phyloP scores from a whole-genome alignment of 2,113 vertebrate species.

The Cebidichthys violaceus region DNA sequence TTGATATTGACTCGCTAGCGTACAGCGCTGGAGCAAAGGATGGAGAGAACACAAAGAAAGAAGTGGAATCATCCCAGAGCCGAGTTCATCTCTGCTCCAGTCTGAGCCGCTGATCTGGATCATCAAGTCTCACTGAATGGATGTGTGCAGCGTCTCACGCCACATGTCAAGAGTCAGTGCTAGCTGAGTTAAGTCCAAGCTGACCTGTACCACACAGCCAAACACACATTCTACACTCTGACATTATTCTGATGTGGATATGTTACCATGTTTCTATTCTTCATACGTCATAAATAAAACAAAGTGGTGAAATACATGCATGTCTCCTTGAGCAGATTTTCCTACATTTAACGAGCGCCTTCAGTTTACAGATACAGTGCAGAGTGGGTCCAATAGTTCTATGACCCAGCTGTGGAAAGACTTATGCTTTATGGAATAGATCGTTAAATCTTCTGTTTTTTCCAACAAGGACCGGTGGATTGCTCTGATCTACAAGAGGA shows the following conservation, averaged over 20 bases:
- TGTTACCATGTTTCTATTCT: neutral
- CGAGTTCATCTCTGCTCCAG: constrained; percentile 44
- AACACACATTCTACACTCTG: neutral
- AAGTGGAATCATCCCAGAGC: constrained; percentile 46
- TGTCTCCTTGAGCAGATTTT: neutral
- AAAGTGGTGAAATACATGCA: neutral
- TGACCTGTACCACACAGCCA: neutral
- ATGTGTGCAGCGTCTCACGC: neutral
- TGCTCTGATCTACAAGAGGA: neutral
- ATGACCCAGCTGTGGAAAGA: neutral
- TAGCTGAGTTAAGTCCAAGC: neutral
- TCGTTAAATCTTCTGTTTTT: neutral
- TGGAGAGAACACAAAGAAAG: constrained; percentile 44
- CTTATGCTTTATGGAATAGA: neutral
- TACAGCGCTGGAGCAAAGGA: constrained; percentile 47
- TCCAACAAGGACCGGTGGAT: neutral
- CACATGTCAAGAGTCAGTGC: neutral
- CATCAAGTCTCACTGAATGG: neutral
- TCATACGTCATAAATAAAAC: neutral
- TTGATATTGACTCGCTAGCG: constrained; percentile 53
- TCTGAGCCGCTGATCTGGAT: constrained; percentile 2
- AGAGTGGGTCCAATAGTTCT: neutral
- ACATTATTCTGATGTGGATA: neutral
- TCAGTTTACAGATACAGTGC: neutral
- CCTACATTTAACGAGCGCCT: neutral